Percentiles rank a stretch among this genome's conserved stretches.
Evolutionary conservation across 2,113 vertebrate species (phyloP).

Genomic region (Thryonomys swinderianus): DNA sequence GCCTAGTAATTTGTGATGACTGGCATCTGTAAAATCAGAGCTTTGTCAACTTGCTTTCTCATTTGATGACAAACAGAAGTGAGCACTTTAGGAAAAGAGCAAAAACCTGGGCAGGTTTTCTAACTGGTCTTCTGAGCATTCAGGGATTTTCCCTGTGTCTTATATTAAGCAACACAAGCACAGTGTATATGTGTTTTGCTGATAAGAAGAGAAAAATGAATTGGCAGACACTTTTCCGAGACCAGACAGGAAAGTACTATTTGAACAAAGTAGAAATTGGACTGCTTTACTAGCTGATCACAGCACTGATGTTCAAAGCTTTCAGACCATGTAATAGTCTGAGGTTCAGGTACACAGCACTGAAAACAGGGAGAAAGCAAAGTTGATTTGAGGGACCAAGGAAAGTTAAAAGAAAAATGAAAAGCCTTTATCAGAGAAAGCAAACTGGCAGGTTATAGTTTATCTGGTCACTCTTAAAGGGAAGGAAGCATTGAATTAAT

Average conservation of each 20-base stretch:
- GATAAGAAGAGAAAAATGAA: conserved; percentile 87
- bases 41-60: conserved; percentile 61
- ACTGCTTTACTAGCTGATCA: conserved; percentile 81
- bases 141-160: conserved; percentile 80
- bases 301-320: conserved; percentile 80
- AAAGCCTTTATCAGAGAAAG: conserved; percentile 72
- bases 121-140: conserved; percentile 78
- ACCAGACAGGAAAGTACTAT: conserved; percentile 82
- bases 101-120: conserved; percentile 71
- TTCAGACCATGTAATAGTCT: conserved; percentile 79
- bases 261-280: conserved; percentile 83
- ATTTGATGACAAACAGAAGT: conserved; percentile 66
- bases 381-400: conserved; percentile 52
- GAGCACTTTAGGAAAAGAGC: conserved; percentile 58
- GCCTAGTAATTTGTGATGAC: conserved; percentile 38
- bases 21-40: conserved; percentile 56
- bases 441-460: conserved; percentile 63
- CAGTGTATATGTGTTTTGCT: conserved; percentile 80
- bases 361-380: conserved; percentile 73
- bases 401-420: conserved; percentile 71
- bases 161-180: conserved; percentile 81
- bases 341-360: conserved; percentile 65
- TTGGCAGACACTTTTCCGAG: conserved; percentile 82
- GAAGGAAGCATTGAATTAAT: conserved; percentile 69
- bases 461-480: conserved; percentile 62